These are phyloP conservation scores for Netelia virgata DNA, from an alignment of 2,888 invertebrate species.

Conservation along the genomic window DNA sequence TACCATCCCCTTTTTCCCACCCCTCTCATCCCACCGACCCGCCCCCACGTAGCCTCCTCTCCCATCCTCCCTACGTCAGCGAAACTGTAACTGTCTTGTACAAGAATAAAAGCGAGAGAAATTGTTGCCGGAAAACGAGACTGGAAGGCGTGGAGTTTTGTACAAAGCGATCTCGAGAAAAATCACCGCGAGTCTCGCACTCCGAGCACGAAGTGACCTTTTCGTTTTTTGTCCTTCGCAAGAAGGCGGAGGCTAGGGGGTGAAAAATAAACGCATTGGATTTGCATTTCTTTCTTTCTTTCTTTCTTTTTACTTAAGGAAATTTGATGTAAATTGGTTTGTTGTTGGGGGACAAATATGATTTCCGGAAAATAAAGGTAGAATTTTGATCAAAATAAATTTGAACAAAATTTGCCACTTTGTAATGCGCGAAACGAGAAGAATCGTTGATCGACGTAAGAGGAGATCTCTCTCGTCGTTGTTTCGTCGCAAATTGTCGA, in stretches of 20 bases:
- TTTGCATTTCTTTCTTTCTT: too few species aligned
- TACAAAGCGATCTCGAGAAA: neutral
- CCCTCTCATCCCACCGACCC: neutral
- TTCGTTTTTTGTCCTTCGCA: constrained; percentile 11
- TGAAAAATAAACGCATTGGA: neutral
- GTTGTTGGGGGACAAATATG: too few species aligned
- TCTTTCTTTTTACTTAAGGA: too few species aligned
- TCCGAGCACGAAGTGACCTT: neutral
- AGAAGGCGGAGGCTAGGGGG: neutral
- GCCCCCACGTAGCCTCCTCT: neutral
- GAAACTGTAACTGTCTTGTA: constrained; percentile 63
- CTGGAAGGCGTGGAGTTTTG: neutral
- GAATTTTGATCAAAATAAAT: too few species aligned
- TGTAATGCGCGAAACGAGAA: too few species aligned
- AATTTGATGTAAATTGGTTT: too few species aligned
- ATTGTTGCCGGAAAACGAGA: constrained; percentile 37
- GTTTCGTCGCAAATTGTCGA: too few species aligned
- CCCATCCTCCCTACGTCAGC: constrained; percentile 34
- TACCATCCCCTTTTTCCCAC: neutral
- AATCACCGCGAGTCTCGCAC: constrained; percentile 15
- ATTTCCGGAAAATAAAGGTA: too few species aligned
- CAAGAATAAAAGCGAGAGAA: constrained; percentile 54
- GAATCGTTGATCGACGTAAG: too few species aligned
- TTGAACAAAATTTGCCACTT: too few species aligned
- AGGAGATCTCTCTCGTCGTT: too few species aligned